These are phyloP conservation scores for Sweltsa coloradensis DNA, from an alignment of 1,140 invertebrate genomes.

Conservation along the genomic window DNA sequence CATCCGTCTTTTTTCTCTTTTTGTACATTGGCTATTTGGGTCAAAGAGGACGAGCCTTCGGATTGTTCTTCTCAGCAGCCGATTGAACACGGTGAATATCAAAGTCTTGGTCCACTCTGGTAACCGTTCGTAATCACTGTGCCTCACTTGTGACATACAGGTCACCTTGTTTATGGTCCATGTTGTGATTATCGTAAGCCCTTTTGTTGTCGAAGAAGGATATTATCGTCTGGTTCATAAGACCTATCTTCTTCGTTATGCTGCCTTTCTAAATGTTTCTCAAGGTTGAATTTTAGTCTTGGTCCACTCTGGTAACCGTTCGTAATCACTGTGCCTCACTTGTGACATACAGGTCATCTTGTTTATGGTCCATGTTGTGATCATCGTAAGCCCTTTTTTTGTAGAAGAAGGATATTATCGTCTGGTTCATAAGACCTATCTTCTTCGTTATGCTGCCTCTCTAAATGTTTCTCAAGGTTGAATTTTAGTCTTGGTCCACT, in stretches of 20 bases:
- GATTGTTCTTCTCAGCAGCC: slow-evolving; percentile 25
- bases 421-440: no score
- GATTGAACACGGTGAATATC: slow-evolving; percentile 36
- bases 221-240: slow-evolving; percentile 29
- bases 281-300: slow-evolving; percentile 49
- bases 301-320: no score
- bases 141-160: slow-evolving; percentile 47
- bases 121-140: slow-evolving; percentile 38
- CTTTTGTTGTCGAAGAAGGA: slow-evolving; percentile 49
- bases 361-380: no score
- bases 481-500: no score
- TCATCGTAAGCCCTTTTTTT: no score
- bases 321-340: no score
- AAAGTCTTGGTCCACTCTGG: slow-evolving; percentile 43
- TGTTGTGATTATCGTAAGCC: slow-evolving; percentile 47
- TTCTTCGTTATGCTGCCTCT: no score
- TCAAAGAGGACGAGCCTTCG: no score
- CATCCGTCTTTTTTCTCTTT: no score
- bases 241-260: slow-evolving; percentile 41
- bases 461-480: no score
- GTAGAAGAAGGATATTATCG: no score
- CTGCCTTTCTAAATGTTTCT: slow-evolving; percentile 44
- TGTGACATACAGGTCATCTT: no score
- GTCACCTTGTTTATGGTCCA: slow-evolving; percentile 45
- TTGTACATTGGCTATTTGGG: not conserved